phyloP scores from a whole-genome alignment of 2,797 vertebrate species.

The Mionectes olivaceus region DNA sequence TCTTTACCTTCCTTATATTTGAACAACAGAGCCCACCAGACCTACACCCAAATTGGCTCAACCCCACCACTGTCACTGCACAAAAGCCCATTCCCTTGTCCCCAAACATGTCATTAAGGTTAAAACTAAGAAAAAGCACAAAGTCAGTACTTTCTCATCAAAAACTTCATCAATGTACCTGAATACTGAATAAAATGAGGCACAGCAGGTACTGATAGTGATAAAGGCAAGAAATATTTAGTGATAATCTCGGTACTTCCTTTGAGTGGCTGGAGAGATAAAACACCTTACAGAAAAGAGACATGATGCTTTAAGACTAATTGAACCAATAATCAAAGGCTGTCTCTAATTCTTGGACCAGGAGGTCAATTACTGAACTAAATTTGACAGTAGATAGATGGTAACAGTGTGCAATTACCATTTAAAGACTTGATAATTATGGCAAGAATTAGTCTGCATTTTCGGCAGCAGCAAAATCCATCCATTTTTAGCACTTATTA shows the following conservation, averaged over 20 bases:
- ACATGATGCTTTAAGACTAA: slow-evolving; percentile 54
- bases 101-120: background rate
- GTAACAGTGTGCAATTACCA: slow-evolving; percentile 64
- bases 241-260: background rate
- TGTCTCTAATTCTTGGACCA: slow-evolving; percentile 40
- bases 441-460: slow-evolving; percentile 59
- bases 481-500: slow-evolving; percentile 59
- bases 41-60: background rate
- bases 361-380: slow-evolving; percentile 69
- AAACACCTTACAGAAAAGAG: slow-evolving; percentile 3
- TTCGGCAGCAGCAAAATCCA: slow-evolving; percentile 50
- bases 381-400: slow-evolving; percentile 58
- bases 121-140: background rate
- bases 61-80: background rate
- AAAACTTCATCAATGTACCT: background rate
- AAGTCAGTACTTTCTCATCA: background rate
- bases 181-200: background rate
- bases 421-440: slow-evolving; percentile 62
- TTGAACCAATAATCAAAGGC: slow-evolving; percentile 72
- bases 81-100: background rate
- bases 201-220: background rate
- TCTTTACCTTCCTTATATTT: background rate
- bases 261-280: background rate
- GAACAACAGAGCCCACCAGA: background rate
- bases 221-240: background rate